Conservation (phyloP, 2,888 invertebrate species). For the Augochlorella aurata region DNA sequence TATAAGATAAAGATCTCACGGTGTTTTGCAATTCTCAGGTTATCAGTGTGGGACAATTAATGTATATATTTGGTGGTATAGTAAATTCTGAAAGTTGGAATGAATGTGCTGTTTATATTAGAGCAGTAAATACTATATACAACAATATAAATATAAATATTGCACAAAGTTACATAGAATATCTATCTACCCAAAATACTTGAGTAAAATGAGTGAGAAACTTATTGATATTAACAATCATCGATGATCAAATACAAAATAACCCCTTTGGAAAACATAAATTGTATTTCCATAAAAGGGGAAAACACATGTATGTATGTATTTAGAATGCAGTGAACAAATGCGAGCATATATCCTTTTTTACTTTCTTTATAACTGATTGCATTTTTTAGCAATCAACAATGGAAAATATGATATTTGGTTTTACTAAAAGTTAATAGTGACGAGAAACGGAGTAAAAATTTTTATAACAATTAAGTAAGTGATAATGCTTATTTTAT, state of each 20-base stretch:
- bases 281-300: slow-evolving; percentile 23
- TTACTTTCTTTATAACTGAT: not conserved
- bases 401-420: slow-evolving; percentile 18
- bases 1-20: not conserved
- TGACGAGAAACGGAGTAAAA: slow-evolving; percentile 8
- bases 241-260: slow-evolving; percentile 36
- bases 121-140: not conserved
- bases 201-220: slow-evolving; percentile 28
- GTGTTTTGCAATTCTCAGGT: not conserved
- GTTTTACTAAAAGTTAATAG: not conserved
- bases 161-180: not conserved
- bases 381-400: not conserved
- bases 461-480: slow-evolving; percentile 33
- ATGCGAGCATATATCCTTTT: not conserved
- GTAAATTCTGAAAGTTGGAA: not conserved
- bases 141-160: slow-evolving; percentile 11
- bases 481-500: not conserved
- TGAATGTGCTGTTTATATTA: not conserved
- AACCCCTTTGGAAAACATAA: slow-evolving; percentile 13
- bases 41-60: not conserved
- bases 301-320: slow-evolving; percentile 17
- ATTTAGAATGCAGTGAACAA: slow-evolving; percentile 10
- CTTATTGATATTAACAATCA: not conserved
- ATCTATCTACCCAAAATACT: not conserved
- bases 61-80: not conserved